A percentile compares a stretch with the other conserved stretches of the same genome.
Conservation (phyloP, 2,113 vertebrate genomes). For the Pterocles orientalis region DNA sequence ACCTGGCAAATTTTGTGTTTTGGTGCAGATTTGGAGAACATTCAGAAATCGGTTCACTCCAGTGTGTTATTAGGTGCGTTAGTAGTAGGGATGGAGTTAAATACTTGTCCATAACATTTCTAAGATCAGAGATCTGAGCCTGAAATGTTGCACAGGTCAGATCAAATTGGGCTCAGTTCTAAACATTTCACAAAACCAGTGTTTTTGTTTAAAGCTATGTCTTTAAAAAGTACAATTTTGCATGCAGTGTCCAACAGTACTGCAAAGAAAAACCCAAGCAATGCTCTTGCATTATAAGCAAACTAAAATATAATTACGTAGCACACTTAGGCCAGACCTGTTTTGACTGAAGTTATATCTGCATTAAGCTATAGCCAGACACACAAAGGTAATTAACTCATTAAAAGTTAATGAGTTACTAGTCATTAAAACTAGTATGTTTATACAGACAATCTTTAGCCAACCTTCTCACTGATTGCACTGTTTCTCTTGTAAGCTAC, state of each 20-base stretch:
- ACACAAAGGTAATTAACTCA: slow-evolving; percentile 29
- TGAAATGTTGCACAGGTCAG: not conserved
- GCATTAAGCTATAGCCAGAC: not conserved
- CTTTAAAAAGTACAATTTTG: not conserved
- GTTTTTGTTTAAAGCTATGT: not conserved
- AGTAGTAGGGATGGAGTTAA: not conserved
- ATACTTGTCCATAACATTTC: not conserved
- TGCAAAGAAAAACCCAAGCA: not conserved
- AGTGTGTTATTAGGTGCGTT: rapidly evolving
- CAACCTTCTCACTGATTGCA: not conserved
- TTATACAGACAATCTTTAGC: not conserved
- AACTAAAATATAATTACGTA: not conserved
- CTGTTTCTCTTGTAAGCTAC: not conserved
- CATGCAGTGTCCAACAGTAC: not conserved
- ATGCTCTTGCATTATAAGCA: not conserved
- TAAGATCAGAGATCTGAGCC: not conserved
- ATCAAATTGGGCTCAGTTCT: not conserved
- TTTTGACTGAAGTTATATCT: slow-evolving; percentile 3
- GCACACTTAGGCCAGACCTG: not conserved
- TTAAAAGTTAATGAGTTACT: not conserved
- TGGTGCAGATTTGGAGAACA: not conserved
- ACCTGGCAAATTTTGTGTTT: not conserved
- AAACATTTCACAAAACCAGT: not conserved
- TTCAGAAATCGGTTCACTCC: not conserved
- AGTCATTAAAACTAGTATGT: not conserved